phyloP scores from a whole-genome alignment of 2,888 invertebrate genomes.

The Meiosimyza decipiens region DNA sequence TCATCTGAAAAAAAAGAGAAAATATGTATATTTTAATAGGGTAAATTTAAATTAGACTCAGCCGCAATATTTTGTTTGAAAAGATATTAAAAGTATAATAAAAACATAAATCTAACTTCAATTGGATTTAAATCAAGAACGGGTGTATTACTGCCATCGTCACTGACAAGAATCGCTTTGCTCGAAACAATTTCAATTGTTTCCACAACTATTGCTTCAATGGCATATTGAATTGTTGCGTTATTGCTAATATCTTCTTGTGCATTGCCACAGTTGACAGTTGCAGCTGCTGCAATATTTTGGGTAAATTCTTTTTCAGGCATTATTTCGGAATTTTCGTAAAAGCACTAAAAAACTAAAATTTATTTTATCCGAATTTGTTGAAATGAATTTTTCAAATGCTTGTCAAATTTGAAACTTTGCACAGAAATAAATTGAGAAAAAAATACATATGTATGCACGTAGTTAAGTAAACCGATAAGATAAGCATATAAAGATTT shows the following conservation, averaged over 20 bases:
- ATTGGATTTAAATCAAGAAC: background rate
- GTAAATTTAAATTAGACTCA: background rate
- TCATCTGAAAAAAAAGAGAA: conserved; percentile 70
- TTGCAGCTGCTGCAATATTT: background rate
- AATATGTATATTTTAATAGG: background rate
- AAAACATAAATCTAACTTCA: background rate
- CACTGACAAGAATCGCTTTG: background rate
- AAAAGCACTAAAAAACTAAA: background rate
- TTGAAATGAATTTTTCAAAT: too few species aligned
- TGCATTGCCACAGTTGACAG: background rate
- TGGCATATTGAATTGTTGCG: background rate
- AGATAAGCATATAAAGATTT: too few species aligned
- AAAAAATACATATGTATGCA: too few species aligned
- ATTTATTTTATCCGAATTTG: too few species aligned
- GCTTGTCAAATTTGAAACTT: too few species aligned
- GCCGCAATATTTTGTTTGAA: too few species aligned
- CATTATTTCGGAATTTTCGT: background rate
- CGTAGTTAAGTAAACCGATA: too few species aligned
- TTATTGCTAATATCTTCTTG: background rate
- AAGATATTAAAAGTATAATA: too few species aligned
- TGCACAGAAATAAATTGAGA: too few species aligned
- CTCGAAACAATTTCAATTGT: background rate
- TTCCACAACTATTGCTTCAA: background rate
- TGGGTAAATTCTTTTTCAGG: background rate
- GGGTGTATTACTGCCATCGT: background rate